phyloP scores from a whole-genome alignment of 2,888 invertebrate genomes.

The Apodemia hepburni region DNA sequence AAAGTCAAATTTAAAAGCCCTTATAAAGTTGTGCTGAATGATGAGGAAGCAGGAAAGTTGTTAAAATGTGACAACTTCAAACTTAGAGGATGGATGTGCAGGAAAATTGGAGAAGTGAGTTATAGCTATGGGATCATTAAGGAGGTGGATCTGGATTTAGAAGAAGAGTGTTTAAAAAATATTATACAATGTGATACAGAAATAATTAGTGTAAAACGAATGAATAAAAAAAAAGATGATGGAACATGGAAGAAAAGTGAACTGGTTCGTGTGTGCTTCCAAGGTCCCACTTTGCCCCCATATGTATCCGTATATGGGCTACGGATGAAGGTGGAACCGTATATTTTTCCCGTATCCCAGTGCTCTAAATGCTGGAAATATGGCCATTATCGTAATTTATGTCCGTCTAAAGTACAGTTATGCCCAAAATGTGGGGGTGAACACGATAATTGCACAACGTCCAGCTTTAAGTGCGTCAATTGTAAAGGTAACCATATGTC shows the following conservation, averaged over 20 bases:
- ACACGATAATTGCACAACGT: neutral
- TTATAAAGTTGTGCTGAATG: neutral
- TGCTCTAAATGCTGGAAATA: constrained; percentile 8
- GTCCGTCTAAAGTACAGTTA: neutral
- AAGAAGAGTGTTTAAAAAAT: neutral
- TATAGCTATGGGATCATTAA: neutral
- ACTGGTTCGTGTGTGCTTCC: constrained; percentile 3
- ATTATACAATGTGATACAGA: neutral
- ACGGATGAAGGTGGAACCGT: neutral
- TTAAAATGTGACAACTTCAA: neutral
- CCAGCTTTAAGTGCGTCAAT: constrained; percentile 1
- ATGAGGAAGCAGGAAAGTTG: neutral
- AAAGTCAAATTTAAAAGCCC: constrained; percentile 4
- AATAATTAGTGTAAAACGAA: neutral
- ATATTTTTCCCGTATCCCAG: neutral
- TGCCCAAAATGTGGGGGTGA: neutral
- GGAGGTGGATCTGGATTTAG: neutral
- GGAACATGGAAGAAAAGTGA: no score
- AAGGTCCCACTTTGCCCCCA: neutral
- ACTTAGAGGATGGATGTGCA: neutral
- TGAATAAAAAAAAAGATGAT: neutral
- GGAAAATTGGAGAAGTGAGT: neutral
- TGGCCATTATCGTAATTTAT: constrained; percentile 2
- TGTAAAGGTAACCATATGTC: neutral
- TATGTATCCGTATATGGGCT: no score